Conservation (phyloP, 2,797 vertebrate genomes). For the Eulemur mongoz region DNA sequence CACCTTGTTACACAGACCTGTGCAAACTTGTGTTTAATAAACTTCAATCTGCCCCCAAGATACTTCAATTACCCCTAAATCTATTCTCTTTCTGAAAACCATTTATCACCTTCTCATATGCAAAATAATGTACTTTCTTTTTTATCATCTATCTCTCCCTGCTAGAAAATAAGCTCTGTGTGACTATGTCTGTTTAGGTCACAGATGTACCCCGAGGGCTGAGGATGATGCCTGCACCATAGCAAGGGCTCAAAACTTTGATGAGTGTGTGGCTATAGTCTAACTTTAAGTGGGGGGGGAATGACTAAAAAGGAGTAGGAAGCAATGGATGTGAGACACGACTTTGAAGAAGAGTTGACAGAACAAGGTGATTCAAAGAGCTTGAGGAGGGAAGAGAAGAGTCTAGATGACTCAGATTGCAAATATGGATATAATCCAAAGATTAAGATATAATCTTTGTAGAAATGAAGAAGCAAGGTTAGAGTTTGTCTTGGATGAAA, state of each 20-base stretch:
- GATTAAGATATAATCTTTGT: background rate
- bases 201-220: background rate
- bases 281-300: background rate
- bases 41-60: background rate
- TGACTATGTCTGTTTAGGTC: background rate
- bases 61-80: background rate
- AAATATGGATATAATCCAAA: background rate
- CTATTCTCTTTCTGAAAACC: background rate
- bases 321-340: background rate
- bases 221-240: background rate
- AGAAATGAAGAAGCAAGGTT: background rate
- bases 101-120: background rate
- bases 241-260: background rate
- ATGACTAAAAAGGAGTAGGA: background rate
- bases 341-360: background rate
- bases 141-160: background rate
- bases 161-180: background rate
- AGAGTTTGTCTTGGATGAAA: background rate
- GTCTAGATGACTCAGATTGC: background rate
- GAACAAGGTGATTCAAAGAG: background rate
- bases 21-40: background rate
- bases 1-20: background rate
- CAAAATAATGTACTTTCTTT: background rate
- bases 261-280: background rate
- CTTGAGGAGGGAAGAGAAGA: background rate